Conservation (phyloP, 2,888 invertebrate species). For the Pecten maximus region DNA sequence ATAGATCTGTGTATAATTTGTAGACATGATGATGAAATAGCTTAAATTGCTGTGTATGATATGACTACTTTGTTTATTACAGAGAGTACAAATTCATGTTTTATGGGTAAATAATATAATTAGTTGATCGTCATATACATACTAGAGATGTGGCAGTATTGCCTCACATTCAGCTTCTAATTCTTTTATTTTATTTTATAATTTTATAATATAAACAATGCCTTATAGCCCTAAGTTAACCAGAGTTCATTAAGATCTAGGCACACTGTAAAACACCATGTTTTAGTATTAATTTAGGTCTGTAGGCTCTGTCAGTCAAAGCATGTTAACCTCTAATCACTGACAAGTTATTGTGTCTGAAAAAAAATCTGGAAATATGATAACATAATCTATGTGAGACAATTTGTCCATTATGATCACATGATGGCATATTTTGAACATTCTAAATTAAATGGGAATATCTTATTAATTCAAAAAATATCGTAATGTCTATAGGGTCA, state of each 20-base stretch:
- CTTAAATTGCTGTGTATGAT: too few species aligned
- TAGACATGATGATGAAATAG: neutral
- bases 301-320: too few species aligned
- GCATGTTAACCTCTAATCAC: too few species aligned
- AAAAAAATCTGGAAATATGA: too few species aligned
- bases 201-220: constrained; percentile 1
- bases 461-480: too few species aligned
- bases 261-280: neutral
- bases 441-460: too few species aligned
- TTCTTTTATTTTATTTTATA: neutral
- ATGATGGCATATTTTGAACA: too few species aligned
- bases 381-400: too few species aligned
- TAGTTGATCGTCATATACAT: neutral
- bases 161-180: neutral
- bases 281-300: neutral
- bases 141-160: neutral
- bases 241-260: neutral
- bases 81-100: neutral
- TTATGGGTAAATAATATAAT: constrained; percentile 5
- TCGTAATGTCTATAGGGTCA: too few species aligned
- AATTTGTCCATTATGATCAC: too few species aligned
- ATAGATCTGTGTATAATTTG: too few species aligned
- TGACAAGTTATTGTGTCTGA: neutral
- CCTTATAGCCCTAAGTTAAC: neutral
- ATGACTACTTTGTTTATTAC: neutral